These are phyloP conservation scores for Thalassaphorura encarpata DNA, from an alignment of 1,140 invertebrate genomes.

Conservation along the genomic window DNA sequence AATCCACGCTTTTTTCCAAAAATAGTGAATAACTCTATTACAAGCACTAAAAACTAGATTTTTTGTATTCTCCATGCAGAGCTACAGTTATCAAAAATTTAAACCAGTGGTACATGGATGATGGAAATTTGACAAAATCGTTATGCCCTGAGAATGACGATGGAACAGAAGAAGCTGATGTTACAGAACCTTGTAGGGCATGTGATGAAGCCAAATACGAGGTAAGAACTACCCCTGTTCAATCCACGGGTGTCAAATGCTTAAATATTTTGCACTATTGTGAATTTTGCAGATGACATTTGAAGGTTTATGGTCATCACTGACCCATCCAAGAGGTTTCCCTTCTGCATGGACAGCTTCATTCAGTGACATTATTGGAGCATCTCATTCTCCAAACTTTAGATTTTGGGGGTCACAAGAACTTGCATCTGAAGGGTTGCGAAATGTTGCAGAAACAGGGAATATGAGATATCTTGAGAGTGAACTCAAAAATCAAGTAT, in stretches of 20 bases:
- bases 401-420: conserved; percentile 89
- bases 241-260: background rate
- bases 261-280: conserved; percentile 33
- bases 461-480: conserved; percentile 80
- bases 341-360: conserved; percentile 84
- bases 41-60: background rate
- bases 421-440: conserved; percentile 80
- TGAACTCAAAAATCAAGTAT: conserved; percentile 68
- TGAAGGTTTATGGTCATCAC: conserved; percentile 90
- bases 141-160: conserved; percentile 65
- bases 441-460: conserved; percentile 87
- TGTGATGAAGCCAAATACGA: conserved; percentile 86
- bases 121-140: conserved; percentile 65
- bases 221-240: conserved; percentile 41
- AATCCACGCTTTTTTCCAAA: background rate
- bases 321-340: conserved; percentile 95
- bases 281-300: conserved; percentile 66
- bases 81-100: conserved; percentile 78
- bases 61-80: conserved; percentile 41
- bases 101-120: conserved; percentile 79
- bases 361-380: conserved; percentile 96
- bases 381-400: conserved; percentile 81
- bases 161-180: conserved; percentile 41
- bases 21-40: background rate
- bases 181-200: conserved; percentile 57